Base-by-base conservation (phyloP, 2,797 vertebrate species). In the Protosalanx chinensis region DNA sequence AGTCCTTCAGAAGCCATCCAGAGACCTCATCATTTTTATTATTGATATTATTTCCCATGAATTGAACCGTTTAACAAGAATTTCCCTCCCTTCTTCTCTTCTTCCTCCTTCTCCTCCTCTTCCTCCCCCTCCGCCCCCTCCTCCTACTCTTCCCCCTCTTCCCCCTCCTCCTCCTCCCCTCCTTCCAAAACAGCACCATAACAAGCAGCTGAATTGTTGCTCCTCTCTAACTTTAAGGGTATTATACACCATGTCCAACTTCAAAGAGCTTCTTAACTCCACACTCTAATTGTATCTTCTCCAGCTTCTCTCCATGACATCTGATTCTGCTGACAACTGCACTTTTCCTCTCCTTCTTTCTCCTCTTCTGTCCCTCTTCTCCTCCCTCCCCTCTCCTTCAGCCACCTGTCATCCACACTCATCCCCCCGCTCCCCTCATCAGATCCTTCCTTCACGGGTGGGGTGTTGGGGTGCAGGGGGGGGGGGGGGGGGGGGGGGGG, bases 191-290 rank as follows among this genome's bases (percentile, higher is more conserved):
- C 82, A 87, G 82, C 84, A 80, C 86, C 83, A 81, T 91, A 91
- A 91, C 86, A 79, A 80, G 79, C 75, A 51, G 79, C 53, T 32
- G 6, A 90, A 87, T 80, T 81, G 87, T 88, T 81, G 83, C 32
- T 60, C 88, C 88, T 88, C 82, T 83, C 87, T 84, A 82, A 88
- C 87, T 87, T 85, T 85, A 82, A 90, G 88, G 81, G 85, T 89
- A 85, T 87, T 92, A 86, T 78, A 83, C 82, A 87, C 89, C 88
- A 72, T 79, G 93, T 91, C 83, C 72, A 75, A 92, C 94, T 93
- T 93, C 94, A 95, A 95, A 96, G 94, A 87, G 81, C 73, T 73
- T 88, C 90, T 92, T 90, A 88, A 93, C 84, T 69, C 90, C 80
- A 87, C 90, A 87, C 91, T 94, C 90, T 91, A 92, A 93, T 93